A percentile compares a stretch with the other conserved stretches of the same genome.
phyloP scores from a whole-genome alignment of 2,113 vertebrate species.

The Oreotrochilus melanogaster region DNA sequence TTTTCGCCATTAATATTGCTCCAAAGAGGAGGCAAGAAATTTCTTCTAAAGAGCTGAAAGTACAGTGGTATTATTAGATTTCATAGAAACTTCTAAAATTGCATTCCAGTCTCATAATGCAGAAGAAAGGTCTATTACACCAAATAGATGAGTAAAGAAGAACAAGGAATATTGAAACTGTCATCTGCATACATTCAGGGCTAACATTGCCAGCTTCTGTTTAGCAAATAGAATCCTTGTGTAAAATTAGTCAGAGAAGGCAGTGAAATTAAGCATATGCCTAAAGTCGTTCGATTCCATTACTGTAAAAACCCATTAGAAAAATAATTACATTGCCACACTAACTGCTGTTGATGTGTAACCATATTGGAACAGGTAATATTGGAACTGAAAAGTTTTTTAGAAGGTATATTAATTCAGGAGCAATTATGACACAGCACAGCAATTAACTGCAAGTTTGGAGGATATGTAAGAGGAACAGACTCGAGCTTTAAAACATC shows the following conservation, averaged over 20 bases:
- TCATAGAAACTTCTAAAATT: background rate
- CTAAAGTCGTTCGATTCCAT: background rate
- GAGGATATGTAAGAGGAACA: background rate
- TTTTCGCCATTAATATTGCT: background rate
- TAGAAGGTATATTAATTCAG: background rate
- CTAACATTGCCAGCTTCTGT: background rate
- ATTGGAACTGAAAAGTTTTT: background rate
- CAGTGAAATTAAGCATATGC: constrained; percentile 5
- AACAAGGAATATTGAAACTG: background rate
- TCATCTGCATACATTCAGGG: background rate
- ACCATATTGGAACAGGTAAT: background rate
- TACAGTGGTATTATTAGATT: background rate
- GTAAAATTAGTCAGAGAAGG: constrained; percentile 10
- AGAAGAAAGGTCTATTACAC: background rate
- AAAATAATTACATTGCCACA: background rate
- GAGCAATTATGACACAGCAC: background rate
- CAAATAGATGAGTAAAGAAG: background rate
- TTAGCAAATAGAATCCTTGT: constrained; percentile 15
- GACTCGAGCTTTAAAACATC: background rate
- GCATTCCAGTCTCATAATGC: background rate
- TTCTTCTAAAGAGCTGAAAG: background rate
- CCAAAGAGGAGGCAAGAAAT: background rate
- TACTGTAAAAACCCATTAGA: constrained; percentile 4
- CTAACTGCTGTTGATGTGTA: background rate
- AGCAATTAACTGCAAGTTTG: background rate